Base-by-base conservation (phyloP, 2,113 vertebrate genomes). In the Phaethornis superciliosus region DNA sequence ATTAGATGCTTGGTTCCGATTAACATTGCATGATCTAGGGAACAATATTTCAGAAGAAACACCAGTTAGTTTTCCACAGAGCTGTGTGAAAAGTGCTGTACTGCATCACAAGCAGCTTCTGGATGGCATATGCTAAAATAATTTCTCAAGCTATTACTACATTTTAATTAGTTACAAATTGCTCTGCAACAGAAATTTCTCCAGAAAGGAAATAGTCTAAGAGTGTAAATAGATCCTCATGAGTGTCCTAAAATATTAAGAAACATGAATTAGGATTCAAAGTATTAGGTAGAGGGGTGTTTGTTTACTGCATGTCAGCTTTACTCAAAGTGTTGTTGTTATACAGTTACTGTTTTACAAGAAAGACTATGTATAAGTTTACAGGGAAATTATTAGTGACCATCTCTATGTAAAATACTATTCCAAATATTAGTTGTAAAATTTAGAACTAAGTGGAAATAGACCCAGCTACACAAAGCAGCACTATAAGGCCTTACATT, bases 1-100 rank as follows among this genome's bases (percentile, higher is more conserved):
- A 98, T 97, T 27, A 98, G 37, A 40, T 98, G 98, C 95, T 98
- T 98, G 91, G 97, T 96, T 4, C 98, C 97, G 6, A 98, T 98
- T 95, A 99, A 68, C 85, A 99, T 42, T 10, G 98, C 98, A 51
- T 98, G 98, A 94, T 99, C 99, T 99, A 76, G 72, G 21, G 59
- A 68, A 70, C 3, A 28, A 22, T n/a, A 77, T 62, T 19, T 55
- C 37, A 90, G 81, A 64, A 89, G 58, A 75, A 62, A 55, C 23
- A 69, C 59, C 32, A 63, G 22, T 72, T n/a, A 85, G 20, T 80
- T 85, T 85, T 74, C 51, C 62, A 44, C 18, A 55, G 37, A 91
- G 59, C 44, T 51, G 46, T 46, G 15, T 40, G 11, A 40, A 15
- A 51, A 59, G 52, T 59, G 47, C 49, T 59, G 13, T 32, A 20